A percentile compares a stretch with the other conserved stretches of the same genome.
phyloP scores from a whole-genome alignment of 2,797 vertebrate species.

The Hypotaenidia philippensis region DNA sequence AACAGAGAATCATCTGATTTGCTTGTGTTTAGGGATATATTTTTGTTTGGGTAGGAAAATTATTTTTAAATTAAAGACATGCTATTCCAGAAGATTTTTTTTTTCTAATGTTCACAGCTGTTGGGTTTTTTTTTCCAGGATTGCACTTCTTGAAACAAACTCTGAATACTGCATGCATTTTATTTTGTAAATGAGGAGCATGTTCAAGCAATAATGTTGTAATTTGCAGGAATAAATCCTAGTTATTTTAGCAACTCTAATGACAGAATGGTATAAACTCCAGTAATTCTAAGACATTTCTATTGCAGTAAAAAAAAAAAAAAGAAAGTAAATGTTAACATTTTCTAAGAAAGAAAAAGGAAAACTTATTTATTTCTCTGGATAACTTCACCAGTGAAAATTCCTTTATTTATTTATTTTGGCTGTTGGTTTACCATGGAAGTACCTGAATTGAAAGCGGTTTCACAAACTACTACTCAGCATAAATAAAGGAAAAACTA shows the following conservation, averaged over 20 bases:
- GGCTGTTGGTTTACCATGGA: not conserved
- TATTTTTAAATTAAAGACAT: not conserved
- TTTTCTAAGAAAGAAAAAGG: not conserved
- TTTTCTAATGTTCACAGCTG: not conserved
- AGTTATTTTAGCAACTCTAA: not conserved
- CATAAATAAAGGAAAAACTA: not conserved
- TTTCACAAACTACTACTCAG: not conserved
- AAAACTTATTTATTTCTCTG: not conserved
- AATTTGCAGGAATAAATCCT: not conserved
- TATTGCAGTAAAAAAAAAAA: not conserved
- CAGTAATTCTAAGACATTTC: not conserved
- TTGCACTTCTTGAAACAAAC: not conserved
- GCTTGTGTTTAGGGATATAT: not conserved
- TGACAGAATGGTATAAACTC: not conserved
- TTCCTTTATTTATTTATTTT: not conserved
- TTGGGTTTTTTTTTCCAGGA: not conserved
- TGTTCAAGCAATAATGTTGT: not conserved
- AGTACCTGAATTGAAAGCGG: not conserved
- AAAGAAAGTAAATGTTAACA: not conserved
- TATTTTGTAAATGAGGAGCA: not conserved
- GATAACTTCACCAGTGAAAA: not conserved
- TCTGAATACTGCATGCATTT: not conserved
- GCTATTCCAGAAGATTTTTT: not conserved
- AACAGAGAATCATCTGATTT: not conserved
- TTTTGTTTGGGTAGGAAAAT: not conserved